A percentile compares a stretch with the other conserved stretches of the same genome.
Conservation (phyloP, 2,797 vertebrate species). For the Siniperca obscura region DNA sequence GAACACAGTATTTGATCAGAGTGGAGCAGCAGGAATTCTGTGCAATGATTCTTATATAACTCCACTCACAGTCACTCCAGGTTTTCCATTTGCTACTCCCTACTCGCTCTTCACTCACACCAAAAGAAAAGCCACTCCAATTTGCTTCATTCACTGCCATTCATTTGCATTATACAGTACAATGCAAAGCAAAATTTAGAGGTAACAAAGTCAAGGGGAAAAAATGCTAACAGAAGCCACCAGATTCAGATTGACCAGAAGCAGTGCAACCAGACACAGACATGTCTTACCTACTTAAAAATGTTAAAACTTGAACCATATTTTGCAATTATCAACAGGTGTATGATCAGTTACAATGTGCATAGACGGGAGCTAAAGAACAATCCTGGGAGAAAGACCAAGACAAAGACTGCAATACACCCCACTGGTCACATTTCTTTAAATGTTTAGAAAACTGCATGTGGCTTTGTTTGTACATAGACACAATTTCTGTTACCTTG, state of each 20-base stretch:
- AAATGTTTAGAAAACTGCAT: background rate
- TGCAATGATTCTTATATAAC: background rate
- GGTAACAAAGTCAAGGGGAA: background rate
- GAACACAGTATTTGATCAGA: slow-evolving; percentile 6
- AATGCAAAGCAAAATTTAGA: background rate
- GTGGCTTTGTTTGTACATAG: background rate
- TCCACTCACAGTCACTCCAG: slow-evolving; percentile 1
- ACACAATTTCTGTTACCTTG: slow-evolving; percentile 77
- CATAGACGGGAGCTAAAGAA: background rate
- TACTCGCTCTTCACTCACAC: background rate
- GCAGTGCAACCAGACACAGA: too few relatives aligned
- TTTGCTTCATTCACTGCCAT: background rate
- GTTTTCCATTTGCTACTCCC: slow-evolving; percentile 8
- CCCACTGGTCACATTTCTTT: background rate
- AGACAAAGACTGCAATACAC: background rate
- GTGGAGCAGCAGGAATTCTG: slow-evolving; percentile 2
- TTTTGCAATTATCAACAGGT: background rate
- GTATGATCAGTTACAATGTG: background rate
- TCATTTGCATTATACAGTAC: background rate
- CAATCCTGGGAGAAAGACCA: background rate
- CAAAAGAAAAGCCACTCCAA: background rate
- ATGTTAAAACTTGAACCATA: background rate
- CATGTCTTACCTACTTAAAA: background rate
- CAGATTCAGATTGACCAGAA: background rate
- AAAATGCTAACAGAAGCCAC: background rate